Conservation (phyloP, 2,113 vertebrate genomes). For the Antechinus flavipes region DNA sequence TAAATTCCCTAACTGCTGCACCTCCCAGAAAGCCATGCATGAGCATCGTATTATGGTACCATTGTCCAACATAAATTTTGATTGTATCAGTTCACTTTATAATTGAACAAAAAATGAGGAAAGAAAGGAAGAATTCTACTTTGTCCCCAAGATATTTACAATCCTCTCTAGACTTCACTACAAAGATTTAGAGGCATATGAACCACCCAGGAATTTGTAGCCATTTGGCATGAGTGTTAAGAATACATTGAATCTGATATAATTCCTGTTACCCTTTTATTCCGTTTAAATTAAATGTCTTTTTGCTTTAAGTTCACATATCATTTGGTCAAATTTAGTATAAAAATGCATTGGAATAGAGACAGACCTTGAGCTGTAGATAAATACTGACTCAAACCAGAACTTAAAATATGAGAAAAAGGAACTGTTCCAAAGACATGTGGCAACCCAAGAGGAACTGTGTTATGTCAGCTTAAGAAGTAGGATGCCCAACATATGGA, state of each 20-base stretch:
- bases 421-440: neutral
- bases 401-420: too few species aligned
- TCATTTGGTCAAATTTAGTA: neutral
- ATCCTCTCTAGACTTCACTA: neutral
- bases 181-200: neutral
- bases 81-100: too few species aligned
- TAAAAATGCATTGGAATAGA: neutral
- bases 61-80: too few species aligned
- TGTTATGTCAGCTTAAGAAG: neutral
- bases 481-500: neutral
- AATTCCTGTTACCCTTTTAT: neutral
- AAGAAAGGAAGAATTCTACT: too few species aligned
- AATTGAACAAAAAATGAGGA: too few species aligned
- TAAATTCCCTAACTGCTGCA: too few species aligned
- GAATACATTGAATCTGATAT: neutral
- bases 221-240: neutral
- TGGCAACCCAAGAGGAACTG: neutral
- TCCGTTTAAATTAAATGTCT: neutral
- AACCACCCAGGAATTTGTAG: neutral
- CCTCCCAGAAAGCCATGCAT: too few species aligned
- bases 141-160: neutral
- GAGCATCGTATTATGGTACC: too few species aligned
- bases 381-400: neutral
- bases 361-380: neutral
- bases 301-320: neutral